Evolutionary conservation across 2,113 vertebrate genomes (phyloP).

Genomic region (Trochalopteron elliotii): DNA sequence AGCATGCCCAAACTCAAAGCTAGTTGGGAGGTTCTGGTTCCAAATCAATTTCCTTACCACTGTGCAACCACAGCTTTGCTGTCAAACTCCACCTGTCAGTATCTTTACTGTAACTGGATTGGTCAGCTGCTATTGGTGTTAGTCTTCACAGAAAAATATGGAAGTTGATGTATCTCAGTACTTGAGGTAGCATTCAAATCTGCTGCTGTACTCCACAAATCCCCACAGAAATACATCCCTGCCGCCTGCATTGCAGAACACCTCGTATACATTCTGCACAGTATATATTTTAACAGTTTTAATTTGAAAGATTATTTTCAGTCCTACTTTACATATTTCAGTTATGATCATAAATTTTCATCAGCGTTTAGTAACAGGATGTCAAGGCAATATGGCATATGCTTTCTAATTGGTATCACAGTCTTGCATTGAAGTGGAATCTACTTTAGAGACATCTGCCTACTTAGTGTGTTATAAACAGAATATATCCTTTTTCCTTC

Average conservation of each 20-base stretch:
- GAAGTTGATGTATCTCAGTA: background rate
- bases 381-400: background rate
- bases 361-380: conserved; percentile 33
- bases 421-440: conserved; percentile 25
- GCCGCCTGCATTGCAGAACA: background rate
- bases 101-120: background rate
- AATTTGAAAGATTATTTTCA: conserved; percentile 33
- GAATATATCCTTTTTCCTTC: conserved; percentile 4
- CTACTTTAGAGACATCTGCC: conserved; percentile 37
- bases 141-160: background rate
- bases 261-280: background rate
- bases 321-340: background rate
- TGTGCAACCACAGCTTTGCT: background rate
- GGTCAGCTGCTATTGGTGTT: background rate
- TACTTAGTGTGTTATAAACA: conserved; percentile 32
- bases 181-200: background rate
- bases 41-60: background rate
- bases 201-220: background rate
- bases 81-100: background rate
- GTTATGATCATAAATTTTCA: conserved; percentile 18
- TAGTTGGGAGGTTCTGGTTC: background rate
- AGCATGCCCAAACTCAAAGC: background rate
- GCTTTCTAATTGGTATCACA: conserved; percentile 15
- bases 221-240: background rate
- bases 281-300: background rate